A percentile compares a stretch with the other conserved stretches of the same genome.
These are phyloP conservation scores for Euclidia mi DNA, from an alignment of 2,888 invertebrate species.

Conservation along the genomic window DNA sequence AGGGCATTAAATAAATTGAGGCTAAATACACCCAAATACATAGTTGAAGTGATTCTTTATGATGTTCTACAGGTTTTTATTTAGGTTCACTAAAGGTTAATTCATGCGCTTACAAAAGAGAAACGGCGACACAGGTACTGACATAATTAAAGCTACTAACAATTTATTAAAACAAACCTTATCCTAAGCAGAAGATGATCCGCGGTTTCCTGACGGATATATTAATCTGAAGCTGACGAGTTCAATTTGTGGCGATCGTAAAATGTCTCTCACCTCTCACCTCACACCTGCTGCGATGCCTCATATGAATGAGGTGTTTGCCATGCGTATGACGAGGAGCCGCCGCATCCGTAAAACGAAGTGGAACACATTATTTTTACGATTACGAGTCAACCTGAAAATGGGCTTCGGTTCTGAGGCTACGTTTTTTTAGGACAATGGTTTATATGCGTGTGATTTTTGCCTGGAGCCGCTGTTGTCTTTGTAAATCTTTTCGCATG, in stretches of 20 bases:
- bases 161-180: conserved; percentile 8
- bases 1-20: no score
- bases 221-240: conserved; percentile 61
- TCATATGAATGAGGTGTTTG: conserved; percentile 59
- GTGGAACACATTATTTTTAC: conserved; percentile 34
- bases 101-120: no score
- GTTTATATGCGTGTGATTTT: not conserved
- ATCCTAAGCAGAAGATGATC: conserved; percentile 13
- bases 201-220: conserved; percentile 55
- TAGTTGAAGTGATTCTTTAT: no score
- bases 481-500: no score
- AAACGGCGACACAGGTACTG: no score
- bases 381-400: conserved; percentile 27
- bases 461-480: not conserved
- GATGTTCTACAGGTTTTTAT: no score
- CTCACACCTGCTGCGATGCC: conserved; percentile 54
- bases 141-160: not conserved
- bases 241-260: conserved; percentile 59
- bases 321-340: conserved; percentile 26
- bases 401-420: conserved; percentile 17
- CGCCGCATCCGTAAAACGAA: conserved; percentile 26
- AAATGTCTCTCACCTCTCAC: conserved; percentile 53
- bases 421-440: conserved; percentile 20
- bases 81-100: no score
- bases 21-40: no score